phyloP scores from a whole-genome alignment of 2,113 vertebrate species.

The Arothron firmamentum region DNA sequence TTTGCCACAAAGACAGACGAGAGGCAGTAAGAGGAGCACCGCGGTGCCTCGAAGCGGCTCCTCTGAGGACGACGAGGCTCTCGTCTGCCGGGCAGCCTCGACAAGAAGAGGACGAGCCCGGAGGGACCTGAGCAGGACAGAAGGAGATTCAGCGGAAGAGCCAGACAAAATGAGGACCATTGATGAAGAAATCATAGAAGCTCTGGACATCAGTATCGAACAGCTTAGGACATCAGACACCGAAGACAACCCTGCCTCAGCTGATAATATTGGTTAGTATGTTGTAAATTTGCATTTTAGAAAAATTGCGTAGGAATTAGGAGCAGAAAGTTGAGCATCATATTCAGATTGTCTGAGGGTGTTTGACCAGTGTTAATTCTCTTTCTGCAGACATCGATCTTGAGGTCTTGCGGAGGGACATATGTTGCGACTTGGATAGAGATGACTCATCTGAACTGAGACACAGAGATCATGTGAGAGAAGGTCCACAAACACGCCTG shows the following conservation, averaged over 20 bases:
- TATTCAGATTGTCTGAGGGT: background rate
- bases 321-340: background rate
- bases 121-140: constrained; percentile 5
- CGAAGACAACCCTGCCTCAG: constrained; percentile 54
- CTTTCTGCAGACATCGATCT: constrained; percentile 51
- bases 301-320: background rate
- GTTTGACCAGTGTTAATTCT: background rate
- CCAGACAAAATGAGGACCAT: constrained; percentile 78
- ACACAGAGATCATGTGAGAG: constrained; percentile 22
- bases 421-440: constrained; percentile 40
- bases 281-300: background rate
- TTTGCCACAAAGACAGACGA: constrained; percentile 31
- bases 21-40: constrained; percentile 45
- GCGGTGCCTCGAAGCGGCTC: constrained; percentile 16
- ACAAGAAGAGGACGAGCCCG: constrained; percentile 41
- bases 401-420: constrained; percentile 77
- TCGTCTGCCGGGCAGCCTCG: constrained; percentile 20
- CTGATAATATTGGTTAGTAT: constrained; percentile 33
- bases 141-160: constrained; percentile 44
- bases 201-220: constrained; percentile 76
- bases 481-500: constrained; percentile 30
- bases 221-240: constrained; percentile 72
- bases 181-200: constrained; percentile 49
- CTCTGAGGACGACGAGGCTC: constrained; percentile 46
- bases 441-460: constrained; percentile 39